Conservation (phyloP, 1,140 invertebrate genomes). For the Nomia melanderi region DNA sequence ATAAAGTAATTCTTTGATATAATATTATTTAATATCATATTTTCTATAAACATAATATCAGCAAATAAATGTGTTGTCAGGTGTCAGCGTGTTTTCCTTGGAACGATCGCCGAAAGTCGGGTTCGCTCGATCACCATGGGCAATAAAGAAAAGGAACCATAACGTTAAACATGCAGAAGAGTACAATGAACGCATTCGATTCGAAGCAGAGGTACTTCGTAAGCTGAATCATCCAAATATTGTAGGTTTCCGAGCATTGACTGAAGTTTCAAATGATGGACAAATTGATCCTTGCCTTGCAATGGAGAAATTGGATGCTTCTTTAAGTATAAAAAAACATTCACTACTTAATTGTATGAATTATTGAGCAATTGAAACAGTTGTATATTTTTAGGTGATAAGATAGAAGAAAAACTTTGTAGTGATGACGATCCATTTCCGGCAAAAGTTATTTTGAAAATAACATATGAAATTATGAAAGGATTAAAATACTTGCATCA, state of each 20-base stretch:
- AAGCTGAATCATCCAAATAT: conserved; percentile 91
- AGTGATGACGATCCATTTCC: conserved; percentile 82
- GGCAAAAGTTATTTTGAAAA: conserved; percentile 84
- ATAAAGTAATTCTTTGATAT: too few species aligned
- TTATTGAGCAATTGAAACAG: not conserved
- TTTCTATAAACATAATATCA: conserved; percentile 14
- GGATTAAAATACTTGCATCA: conserved; percentile 91
- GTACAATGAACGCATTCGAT: conserved; percentile 83
- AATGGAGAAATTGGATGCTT: conserved; percentile 86
- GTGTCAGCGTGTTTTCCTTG: conserved; percentile 88
- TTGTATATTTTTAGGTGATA: conserved; percentile 79
- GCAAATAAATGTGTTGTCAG: conserved; percentile 75
- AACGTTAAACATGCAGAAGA: conserved; percentile 68
- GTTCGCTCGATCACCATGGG: conserved; percentile 89
- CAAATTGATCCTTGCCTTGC: conserved; percentile 86
- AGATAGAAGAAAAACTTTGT: conserved; percentile 87
- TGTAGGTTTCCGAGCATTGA: conserved; percentile 89
- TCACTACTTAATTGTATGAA: not conserved
- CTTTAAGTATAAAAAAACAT: conserved; percentile 78
- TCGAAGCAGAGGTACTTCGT: conserved; percentile 87
- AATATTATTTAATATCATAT: too few species aligned
- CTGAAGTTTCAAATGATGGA: conserved; percentile 83
- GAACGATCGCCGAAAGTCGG: conserved; percentile 86
- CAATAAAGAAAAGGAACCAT: conserved; percentile 87
- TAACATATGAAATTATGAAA: conserved; percentile 85